Conservation (phyloP, 1,140 invertebrate species). For the Drosophila hydei region DNA sequence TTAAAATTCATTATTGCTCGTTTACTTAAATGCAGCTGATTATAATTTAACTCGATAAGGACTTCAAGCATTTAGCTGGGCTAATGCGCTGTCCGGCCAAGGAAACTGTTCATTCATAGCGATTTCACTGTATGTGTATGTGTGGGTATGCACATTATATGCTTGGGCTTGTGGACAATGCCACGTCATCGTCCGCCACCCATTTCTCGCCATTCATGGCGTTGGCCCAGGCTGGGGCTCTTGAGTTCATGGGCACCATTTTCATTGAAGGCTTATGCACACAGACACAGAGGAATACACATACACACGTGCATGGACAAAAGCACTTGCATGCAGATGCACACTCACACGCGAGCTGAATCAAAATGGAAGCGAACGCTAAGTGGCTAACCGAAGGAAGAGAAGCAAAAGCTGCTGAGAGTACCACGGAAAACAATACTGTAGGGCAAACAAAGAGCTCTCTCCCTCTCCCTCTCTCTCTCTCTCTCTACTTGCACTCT, state of each 20-base stretch:
- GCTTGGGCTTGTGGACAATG: constrained; percentile 8
- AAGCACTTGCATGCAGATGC: constrained; percentile 39
- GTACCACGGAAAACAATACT: constrained; percentile 20
- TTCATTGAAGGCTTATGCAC: constrained; percentile 71
- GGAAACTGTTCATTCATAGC: not conserved
- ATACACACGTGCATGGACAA: constrained; percentile 30
- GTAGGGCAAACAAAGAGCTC: constrained; percentile 38
- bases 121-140: not conserved
- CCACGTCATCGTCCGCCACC: constrained; percentile 58
- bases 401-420: constrained; percentile 26
- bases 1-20: too few species aligned
- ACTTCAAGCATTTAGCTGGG: not conserved
- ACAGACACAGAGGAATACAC: constrained; percentile 20
- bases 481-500: not conserved
- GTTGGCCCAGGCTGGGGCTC: constrained; percentile 26
- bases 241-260: constrained; percentile 71
- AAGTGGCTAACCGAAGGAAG: constrained; percentile 45
- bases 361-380: constrained; percentile 8
- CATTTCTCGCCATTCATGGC: constrained; percentile 49
- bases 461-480: not conserved
- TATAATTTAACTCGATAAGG: not conserved
- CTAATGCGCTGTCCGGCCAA: too few species aligned
- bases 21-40: too few species aligned
- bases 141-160: constrained; percentile 24
- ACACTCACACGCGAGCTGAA: constrained; percentile 9